Evolutionary conservation across 2,797 vertebrate genomes (phyloP), one percentile per base, ranked within the genome.

Genomic region (Hyperoplus immaculatus): DNA sequence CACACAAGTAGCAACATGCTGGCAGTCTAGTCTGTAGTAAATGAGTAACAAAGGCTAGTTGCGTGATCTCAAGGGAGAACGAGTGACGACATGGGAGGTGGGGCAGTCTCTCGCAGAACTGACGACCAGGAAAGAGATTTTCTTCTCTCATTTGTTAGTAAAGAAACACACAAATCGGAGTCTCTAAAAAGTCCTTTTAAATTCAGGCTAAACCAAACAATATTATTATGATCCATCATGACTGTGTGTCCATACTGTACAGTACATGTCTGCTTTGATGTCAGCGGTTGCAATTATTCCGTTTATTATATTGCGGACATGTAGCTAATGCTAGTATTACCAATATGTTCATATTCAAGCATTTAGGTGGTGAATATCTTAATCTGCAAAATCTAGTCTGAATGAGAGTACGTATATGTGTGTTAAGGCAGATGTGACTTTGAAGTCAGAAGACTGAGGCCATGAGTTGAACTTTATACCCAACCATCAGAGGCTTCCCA

Each of bases 391-490:
- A 10, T 12, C 43, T 53, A 12, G 12, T 12, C 43, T 53, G 36
- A 29, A 49, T 57, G 13, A n/a, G 16, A 36, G n/a, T 16, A n/a
- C 3, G 36, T 74, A 6, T 63, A 8, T 50, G 15, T 15, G 62
- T 8, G 49, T 78, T 63, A 11, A 62, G 15, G 45, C 47, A 78
- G 62, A 74, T 54, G 36, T 50, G 50, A 14, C 47, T 60, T 7
- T 29, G 49, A 82, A 74, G 69, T 57, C 47, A 66, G 66, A 12
- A 69, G 73, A 45, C 39, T 51, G 4, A 69, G 72, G 53, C 55
- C 11, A 54, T 67, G 42, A 45, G 41, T 10, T 78, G 38, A 83
- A 84, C 73, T 74, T 89, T 43, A 71, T 46, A 75, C 83, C 63
- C 53, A 84, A 78, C 63, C 64, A 75, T 75, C 47, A 78, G 58